Evolutionary conservation across 2,888 invertebrate genomes (phyloP).

Genomic region (Unio pictorum): DNA sequence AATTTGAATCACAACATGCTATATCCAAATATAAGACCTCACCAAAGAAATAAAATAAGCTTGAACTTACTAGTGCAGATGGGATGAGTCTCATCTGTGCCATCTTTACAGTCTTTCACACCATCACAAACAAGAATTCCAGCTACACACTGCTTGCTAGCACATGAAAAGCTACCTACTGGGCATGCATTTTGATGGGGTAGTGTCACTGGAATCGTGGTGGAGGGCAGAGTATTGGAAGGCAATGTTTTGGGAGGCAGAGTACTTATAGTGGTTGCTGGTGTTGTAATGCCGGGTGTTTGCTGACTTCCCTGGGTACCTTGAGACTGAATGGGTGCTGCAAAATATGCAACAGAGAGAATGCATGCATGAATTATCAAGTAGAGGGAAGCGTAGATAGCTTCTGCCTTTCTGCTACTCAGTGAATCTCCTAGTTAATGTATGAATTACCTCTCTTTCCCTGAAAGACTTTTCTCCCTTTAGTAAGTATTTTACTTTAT

Average conservation of each 20-base stretch:
- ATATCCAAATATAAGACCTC: too few relatives aligned
- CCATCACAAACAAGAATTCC: conserved; percentile 53
- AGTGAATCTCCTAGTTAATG: too few relatives aligned
- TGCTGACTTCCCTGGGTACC: too few relatives aligned
- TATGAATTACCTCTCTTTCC: too few relatives aligned
- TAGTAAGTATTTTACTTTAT: too few relatives aligned
- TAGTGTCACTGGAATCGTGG: conserved; percentile 18
- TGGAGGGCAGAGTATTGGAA: conserved; percentile 4
- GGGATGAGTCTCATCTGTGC: conserved; percentile 41
- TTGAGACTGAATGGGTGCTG: too few relatives aligned
- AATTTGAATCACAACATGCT: not conserved
- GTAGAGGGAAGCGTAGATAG: too few relatives aligned
- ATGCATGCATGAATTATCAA: too few relatives aligned
- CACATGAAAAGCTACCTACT: conserved; percentile 42
- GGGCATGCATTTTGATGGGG: conserved; percentile 29
- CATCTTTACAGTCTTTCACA: conserved; percentile 47
- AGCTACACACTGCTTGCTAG: conserved; percentile 40
- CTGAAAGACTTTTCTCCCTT: too few relatives aligned
- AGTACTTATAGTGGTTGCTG: conserved; percentile 3
- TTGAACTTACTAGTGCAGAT: conserved; percentile 13
- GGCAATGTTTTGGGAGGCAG: conserved; percentile 6
- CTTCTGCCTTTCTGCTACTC: too few relatives aligned
- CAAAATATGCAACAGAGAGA: not conserved
- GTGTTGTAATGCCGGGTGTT: not conserved
- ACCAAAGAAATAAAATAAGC: not conserved